A percentile compares a stretch with the other conserved stretches of the same genome.
Conservation (phyloP, 2,888 invertebrate genomes). For the Notocelia uddmanniana region DNA sequence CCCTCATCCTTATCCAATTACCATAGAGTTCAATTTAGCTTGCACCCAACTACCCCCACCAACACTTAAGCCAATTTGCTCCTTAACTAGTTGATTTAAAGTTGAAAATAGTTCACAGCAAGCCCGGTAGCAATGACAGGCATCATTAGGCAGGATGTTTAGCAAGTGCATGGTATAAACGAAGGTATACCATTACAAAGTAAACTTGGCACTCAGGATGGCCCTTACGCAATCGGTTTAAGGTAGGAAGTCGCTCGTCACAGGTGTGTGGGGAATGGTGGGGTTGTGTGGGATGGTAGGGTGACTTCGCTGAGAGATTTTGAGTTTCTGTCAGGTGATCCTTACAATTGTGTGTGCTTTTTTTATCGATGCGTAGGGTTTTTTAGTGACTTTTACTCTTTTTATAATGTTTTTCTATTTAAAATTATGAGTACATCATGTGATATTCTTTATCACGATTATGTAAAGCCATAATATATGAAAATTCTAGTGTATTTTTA, state of each 20-base stretch:
- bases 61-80: neutral
- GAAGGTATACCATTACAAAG: conserved; percentile 20
- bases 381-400: neutral
- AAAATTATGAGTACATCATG: too few species aligned
- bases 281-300: conserved; percentile 11
- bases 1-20: neutral
- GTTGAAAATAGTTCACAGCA: neutral
- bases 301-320: conserved; percentile 26
- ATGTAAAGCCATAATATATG: too few species aligned
- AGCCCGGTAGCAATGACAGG: conserved; percentile 18
- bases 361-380: neutral
- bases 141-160: conserved; percentile 37
- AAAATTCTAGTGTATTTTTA: too few species aligned
- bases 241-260: neutral
- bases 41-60: neutral
- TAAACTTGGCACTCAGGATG: conserved; percentile 7
- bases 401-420: neutral
- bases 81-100: neutral
- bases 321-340: conserved; percentile 29
- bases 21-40: conserved; percentile 9
- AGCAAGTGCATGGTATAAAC: conserved; percentile 33
- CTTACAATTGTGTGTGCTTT: neutral
- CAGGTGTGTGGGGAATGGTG: neutral
- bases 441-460: too few species aligned
- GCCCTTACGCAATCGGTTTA: neutral